phyloP scores from a whole-genome alignment of 2,113 vertebrate species.

The Crotalus viridis region DNA sequence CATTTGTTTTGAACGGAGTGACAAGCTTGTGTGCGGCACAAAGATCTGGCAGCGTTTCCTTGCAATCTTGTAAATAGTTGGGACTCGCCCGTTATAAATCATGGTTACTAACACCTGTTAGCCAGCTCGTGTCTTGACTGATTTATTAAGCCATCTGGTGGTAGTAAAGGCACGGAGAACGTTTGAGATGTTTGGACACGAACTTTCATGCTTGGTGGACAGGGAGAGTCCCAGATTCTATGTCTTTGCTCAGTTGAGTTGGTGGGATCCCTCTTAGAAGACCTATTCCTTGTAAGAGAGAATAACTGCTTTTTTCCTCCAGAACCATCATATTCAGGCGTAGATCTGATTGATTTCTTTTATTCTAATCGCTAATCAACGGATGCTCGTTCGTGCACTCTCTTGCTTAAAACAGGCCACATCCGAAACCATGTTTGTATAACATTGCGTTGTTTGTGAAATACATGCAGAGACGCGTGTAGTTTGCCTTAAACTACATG shows the following conservation, averaged over 20 bases:
- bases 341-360: background rate
- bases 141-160: too few species aligned
- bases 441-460: background rate
- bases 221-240: background rate
- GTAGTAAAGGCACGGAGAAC: too few species aligned
- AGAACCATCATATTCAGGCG: background rate
- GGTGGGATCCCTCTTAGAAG: background rate
- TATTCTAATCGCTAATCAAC: background rate
- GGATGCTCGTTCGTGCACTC: background rate
- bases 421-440: background rate
- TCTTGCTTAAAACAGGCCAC: background rate
- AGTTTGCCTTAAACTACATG: constrained; percentile 18
- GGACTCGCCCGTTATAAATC: background rate
- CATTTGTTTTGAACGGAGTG: background rate
- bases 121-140: too few species aligned
- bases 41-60: background rate
- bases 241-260: background rate
- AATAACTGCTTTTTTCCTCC: background rate
- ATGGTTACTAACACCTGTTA: background rate
- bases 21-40: background rate
- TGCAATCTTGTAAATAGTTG: background rate
- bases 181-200: too few species aligned
- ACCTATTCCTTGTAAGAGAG: background rate
- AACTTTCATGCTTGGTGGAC: too few species aligned
- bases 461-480: background rate